Conservation (phyloP, 2,113 vertebrate species). For the Pholis gunnellus region DNA sequence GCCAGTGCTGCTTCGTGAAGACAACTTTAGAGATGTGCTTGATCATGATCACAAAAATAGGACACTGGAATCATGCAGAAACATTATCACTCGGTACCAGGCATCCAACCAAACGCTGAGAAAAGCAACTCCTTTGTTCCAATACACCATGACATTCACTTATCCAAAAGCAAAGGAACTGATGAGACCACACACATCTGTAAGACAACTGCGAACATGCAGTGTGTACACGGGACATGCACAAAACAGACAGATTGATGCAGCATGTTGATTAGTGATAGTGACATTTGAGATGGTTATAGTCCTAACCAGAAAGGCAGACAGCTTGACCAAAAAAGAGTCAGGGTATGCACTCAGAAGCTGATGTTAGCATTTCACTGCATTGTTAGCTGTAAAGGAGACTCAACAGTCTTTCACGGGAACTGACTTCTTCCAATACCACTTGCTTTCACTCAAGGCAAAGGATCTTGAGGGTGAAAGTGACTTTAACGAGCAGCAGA, state of each 20-base stretch:
- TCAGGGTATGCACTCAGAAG: constrained; percentile 52
- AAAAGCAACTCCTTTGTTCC: constrained; percentile 49
- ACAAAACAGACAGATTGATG: constrained; percentile 40
- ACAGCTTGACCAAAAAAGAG: constrained; percentile 49
- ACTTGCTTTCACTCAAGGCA: constrained; percentile 42
- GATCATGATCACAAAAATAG: constrained; percentile 70
- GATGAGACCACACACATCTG: constrained; percentile 64
- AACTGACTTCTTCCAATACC: constrained; percentile 66
- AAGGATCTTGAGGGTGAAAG: constrained; percentile 47
- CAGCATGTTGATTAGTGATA: constrained; percentile 63
- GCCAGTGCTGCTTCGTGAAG: constrained; percentile 67
- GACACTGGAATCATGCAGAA: constrained; percentile 58
- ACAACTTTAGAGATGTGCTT: constrained; percentile 69
- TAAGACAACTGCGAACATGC: constrained; percentile 18
- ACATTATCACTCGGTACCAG: constrained; percentile 67
- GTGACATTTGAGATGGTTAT: constrained; percentile 65
- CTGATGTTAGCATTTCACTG: constrained; percentile 70
- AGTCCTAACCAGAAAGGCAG: constrained; percentile 61
- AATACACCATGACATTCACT: constrained; percentile 55
- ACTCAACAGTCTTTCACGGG: constrained; percentile 67
- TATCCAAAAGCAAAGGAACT: constrained; percentile 45
- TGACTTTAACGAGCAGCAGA: constrained; percentile 51
- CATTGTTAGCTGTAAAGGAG: constrained; percentile 63
- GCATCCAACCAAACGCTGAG: constrained; percentile 45
- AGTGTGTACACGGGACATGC: constrained; percentile 9